phyloP scores from a whole-genome alignment of 2,888 invertebrate species.

The Eristalinus aeneus region DNA sequence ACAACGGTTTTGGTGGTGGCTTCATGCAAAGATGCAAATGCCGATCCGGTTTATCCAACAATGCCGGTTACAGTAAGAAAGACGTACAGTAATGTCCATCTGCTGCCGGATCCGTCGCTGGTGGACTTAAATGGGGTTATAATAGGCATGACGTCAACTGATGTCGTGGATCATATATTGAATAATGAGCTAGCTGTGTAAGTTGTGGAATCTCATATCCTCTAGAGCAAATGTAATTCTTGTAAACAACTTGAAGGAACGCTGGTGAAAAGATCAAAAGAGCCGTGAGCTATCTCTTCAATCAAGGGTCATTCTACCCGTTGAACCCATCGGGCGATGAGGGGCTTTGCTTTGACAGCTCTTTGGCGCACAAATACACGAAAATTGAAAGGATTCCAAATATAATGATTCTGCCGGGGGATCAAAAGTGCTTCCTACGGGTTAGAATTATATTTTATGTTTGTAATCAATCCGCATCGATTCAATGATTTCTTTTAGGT shows the following conservation, averaged over 20 bases:
- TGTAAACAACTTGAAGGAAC: constrained; percentile 76
- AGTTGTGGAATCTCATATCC: constrained; percentile 74
- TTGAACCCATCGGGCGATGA: constrained; percentile 87
- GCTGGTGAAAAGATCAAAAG: constrained; percentile 88
- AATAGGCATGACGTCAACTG: constrained; percentile 90
- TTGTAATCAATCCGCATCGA: not conserved
- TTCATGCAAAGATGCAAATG: constrained; percentile 89
- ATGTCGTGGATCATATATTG: constrained; percentile 90
- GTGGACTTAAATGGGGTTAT: constrained; percentile 89
- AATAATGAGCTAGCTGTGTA: constrained; percentile 89
- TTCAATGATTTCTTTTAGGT: constrained; percentile 82
- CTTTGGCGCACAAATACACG: constrained; percentile 87
- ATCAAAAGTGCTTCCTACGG: constrained; percentile 91
- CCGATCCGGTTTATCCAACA: constrained; percentile 91
- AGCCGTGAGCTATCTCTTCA: constrained; percentile 87
- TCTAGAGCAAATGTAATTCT: not conserved
- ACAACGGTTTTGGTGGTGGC: constrained; percentile 89
- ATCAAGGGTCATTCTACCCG: constrained; percentile 91
- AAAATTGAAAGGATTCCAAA: constrained; percentile 89
- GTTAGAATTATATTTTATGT: constrained; percentile 80
- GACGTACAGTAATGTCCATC: constrained; percentile 84
- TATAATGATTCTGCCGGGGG: constrained; percentile 91
- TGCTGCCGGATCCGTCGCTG: constrained; percentile 91
- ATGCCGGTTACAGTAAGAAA: constrained; percentile 85
- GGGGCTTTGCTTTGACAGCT: constrained; percentile 85